These are phyloP conservation scores for Telmatochromis bifrenatus DNA, from an alignment of 2,113 vertebrate genomes.

Conservation along the genomic window DNA sequence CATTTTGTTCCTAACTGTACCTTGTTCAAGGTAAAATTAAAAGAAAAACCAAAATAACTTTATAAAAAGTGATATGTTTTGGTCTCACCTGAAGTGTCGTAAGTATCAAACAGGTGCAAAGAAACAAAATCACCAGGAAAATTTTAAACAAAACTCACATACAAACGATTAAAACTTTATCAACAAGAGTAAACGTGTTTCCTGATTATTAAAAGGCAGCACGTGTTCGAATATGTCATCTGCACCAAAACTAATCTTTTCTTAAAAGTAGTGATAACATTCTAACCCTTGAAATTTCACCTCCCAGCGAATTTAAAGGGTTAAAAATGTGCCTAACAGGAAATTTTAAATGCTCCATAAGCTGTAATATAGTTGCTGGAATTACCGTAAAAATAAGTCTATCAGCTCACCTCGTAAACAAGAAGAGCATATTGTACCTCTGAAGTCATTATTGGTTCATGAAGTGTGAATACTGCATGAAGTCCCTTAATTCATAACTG, in stretches of 20 bases:
- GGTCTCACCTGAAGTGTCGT: background rate
- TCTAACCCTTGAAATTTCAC: background rate
- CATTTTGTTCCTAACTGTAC: background rate
- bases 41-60: background rate
- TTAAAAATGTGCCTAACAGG: background rate
- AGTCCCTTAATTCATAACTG: background rate
- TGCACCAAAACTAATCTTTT: background rate
- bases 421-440: background rate
- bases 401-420: background rate
- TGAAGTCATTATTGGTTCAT: background rate
- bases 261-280: background rate
- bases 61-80: background rate
- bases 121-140: background rate
- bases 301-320: accelerated
- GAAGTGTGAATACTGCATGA: background rate
- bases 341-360: background rate
- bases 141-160: background rate
- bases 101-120: background rate
- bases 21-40: background rate
- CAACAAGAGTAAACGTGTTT: background rate
- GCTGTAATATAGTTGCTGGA: background rate
- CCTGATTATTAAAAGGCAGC: background rate
- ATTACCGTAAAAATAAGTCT: background rate
- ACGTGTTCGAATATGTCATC: background rate
- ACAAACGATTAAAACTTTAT: background rate